A percentile compares a stretch with the other conserved stretches of the same genome.
Evolutionary conservation across 2,888 invertebrate species (phyloP).

Genomic region (Rutpela maculata): DNA sequence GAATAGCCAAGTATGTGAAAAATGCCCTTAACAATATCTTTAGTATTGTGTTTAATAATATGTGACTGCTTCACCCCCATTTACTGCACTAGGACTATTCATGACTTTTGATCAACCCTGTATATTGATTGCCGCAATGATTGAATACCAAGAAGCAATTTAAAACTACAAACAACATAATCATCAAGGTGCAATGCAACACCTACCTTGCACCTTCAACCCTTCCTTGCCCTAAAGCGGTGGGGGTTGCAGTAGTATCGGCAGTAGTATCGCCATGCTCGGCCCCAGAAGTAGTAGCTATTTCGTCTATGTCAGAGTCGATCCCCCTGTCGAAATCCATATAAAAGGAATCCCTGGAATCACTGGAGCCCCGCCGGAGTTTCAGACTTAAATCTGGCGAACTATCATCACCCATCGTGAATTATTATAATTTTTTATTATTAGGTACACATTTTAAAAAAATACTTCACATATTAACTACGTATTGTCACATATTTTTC

Average conservation of each 20-base stretch:
- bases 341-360: conserved; percentile 91
- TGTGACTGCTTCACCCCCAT: too few relatives aligned
- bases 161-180: neutral
- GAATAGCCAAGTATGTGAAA: too few relatives aligned
- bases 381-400: conserved; percentile 91
- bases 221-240: conserved; percentile 57
- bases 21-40: too few relatives aligned
- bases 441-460: conserved; percentile 19
- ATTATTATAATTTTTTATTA: neutral
- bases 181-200: conserved; percentile 17
- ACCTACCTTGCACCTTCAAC: conserved; percentile 55
- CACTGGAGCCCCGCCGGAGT: conserved; percentile 89
- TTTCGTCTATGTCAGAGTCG: conserved; percentile 92
- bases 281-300: conserved; percentile 81
- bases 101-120: too few relatives aligned
- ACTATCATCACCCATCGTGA: conserved; percentile 79
- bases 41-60: too few relatives aligned
- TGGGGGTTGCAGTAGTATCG: conserved; percentile 61
- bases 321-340: conserved; percentile 95
- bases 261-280: conserved; percentile 69
- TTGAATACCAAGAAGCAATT: neutral
- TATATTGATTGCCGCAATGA: too few relatives aligned
- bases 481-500: conserved; percentile 23
- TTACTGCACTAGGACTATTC: too few relatives aligned
- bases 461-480: conserved; percentile 14